A percentile compares a stretch with the other conserved stretches of the same genome.
Evolutionary conservation across 2,888 invertebrate species (phyloP).

Genomic region (Arge pagana): DNA sequence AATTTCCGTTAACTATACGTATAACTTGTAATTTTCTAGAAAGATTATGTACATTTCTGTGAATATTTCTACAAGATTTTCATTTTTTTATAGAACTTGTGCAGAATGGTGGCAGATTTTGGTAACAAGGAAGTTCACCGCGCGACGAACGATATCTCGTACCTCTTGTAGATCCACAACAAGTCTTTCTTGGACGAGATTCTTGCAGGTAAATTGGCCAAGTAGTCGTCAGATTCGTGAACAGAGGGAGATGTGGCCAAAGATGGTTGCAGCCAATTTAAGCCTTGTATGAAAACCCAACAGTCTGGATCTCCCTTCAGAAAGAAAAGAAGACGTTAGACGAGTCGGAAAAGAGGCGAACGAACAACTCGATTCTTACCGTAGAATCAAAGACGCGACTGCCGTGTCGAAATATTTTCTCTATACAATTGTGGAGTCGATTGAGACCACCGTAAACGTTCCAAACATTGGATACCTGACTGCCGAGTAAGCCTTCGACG

Average conservation of each 20-base stretch:
- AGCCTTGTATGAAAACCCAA: slow-evolving; percentile 65
- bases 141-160: no score
- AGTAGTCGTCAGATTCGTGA: slow-evolving; percentile 52
- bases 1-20: no score
- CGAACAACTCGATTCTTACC: slow-evolving; percentile 44
- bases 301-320: slow-evolving; percentile 61
- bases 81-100: no score
- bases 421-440: slow-evolving; percentile 61
- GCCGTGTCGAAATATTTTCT: slow-evolving; percentile 66
- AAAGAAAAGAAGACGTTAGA: background rate
- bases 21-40: no score
- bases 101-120: no score
- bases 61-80: no score
- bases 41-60: no score
- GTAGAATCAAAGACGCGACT: slow-evolving; percentile 56
- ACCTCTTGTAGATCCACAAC: slow-evolving; percentile 62
- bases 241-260: slow-evolving; percentile 59
- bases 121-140: no score
- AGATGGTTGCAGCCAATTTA: slow-evolving; percentile 66
- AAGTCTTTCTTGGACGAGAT: slow-evolving; percentile 61
- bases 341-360: background rate
- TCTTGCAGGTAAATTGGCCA: slow-evolving; percentile 56
- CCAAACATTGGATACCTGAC: slow-evolving; percentile 66
- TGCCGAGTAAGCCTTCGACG: slow-evolving; percentile 63
- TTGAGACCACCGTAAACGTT: slow-evolving; percentile 65